phyloP scores from a whole-genome alignment of 2,797 vertebrate species.

The Hafferia zeledoni region DNA sequence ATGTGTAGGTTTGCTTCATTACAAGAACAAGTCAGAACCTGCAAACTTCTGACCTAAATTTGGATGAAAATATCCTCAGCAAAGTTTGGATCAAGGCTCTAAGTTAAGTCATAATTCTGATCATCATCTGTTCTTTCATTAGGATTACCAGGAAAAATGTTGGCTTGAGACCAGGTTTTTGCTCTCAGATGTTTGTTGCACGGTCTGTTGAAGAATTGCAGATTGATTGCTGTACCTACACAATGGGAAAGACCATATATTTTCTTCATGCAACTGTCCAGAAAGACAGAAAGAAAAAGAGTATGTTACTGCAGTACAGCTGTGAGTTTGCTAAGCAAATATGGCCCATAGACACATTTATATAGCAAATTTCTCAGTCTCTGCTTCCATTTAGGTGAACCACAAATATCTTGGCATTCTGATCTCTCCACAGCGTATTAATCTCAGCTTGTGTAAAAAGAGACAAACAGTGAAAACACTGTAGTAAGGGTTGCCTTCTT shows the following conservation, averaged over 20 bases:
- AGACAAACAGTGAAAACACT: not conserved
- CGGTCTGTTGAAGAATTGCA: not conserved
- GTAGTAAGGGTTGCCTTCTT: not conserved
- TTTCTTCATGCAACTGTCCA: not conserved
- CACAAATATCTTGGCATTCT: slow-evolving; percentile 36
- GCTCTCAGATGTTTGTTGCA: not conserved
- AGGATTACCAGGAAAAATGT: not conserved
- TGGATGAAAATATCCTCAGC: not conserved
- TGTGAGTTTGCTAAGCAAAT: slow-evolving; percentile 25
- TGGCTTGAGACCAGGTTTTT: not conserved
- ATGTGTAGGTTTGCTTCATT: not conserved
- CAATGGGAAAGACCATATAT: not conserved
- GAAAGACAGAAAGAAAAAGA: not conserved
- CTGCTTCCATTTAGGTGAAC: slow-evolving; percentile 37
- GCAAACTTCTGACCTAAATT: not conserved
- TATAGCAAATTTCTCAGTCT: not conserved
- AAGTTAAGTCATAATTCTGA: slow-evolving; percentile 11
- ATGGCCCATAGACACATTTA: not conserved
- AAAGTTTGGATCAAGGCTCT: not conserved
- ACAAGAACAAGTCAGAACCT: not conserved
- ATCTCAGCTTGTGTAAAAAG: not conserved
- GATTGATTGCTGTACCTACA: not conserved
- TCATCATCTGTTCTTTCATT: not conserved
- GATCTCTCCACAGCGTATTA: slow-evolving; percentile 1
- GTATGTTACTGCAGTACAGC: not conserved